phyloP scores from a whole-genome alignment of 2,113 vertebrate genomes.

The Enhydra lutris region DNA sequence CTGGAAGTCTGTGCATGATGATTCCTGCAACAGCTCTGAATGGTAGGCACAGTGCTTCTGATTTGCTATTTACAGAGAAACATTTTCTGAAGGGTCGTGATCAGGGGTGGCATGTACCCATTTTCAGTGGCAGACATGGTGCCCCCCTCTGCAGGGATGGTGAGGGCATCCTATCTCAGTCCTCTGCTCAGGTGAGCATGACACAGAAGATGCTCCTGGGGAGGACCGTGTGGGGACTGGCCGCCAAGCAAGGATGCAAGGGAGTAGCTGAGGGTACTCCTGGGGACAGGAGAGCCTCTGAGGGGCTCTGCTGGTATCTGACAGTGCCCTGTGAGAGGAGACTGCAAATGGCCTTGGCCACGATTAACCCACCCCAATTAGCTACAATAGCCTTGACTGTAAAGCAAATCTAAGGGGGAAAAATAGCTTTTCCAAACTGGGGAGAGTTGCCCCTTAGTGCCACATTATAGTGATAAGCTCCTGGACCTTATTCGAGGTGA shows the following conservation, averaged over 20 bases:
- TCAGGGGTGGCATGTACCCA: background rate
- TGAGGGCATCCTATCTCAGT: too few relatives aligned
- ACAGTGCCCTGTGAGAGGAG: too few relatives aligned
- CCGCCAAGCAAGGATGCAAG: background rate
- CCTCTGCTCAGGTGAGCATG: background rate
- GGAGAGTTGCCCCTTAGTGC: background rate
- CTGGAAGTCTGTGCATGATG: rapidly evolving
- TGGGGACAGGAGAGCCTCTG: background rate
- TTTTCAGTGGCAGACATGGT: background rate
- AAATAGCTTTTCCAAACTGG: background rate
- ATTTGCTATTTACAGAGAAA: background rate
- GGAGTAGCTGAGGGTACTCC: background rate
- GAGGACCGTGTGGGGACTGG: rapidly evolving
- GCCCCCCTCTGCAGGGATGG: background rate
- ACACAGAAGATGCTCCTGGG: background rate
- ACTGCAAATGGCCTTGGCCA: background rate
- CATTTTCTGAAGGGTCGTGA: background rate
- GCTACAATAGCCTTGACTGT: background rate
- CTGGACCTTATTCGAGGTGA: background rate
- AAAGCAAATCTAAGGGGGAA: background rate
- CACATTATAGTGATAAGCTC: background rate
- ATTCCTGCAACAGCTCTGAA: background rate
- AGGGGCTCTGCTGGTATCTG: background rate
- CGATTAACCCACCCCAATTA: background rate
- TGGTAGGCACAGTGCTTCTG: rapidly evolving